Base-by-base conservation (phyloP, 2,113 vertebrate species). In the Arothron firmamentum region DNA sequence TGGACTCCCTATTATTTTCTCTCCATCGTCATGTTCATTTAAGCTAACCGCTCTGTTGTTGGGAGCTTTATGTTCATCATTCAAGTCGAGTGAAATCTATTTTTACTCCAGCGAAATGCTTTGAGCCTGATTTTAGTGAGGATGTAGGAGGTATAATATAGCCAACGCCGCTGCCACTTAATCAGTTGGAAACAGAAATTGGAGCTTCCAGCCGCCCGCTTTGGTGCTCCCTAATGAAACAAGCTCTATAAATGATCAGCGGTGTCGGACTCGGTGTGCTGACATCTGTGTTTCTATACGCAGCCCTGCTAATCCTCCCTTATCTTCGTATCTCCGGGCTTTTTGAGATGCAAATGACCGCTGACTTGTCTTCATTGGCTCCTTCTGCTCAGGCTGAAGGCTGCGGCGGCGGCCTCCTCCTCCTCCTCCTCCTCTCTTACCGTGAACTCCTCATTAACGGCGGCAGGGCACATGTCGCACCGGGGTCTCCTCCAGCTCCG, bases 321-420 rank as follows among this genome's bases (percentile, higher is more conserved):
- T 84, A 80, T 85, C 75, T 87, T 70, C 58, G 72, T 66, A 43
- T 67, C 76, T 72, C 31, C 25, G 20, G 63, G 81, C 79, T 65
- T 82, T 85, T 89, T 87, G 65, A 79, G 77, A 90, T 89, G 90
- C 78, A 89, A 90, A 90, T 88, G 45, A 59, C 62, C 49, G 0
- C 34, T 62, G 69, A 81, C 83, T 82, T 83, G 70, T 83, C 82
- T 87, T 81, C 84, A 83, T 88, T 65, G 75, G 57, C 41, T 28
- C 79, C 75, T 75, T 75, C 81, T 80, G 79, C 73, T 77, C 38
- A 50, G 17, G 59, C 13, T 66, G 14, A 55, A 31, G 52, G 65
- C 68, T 31, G 20, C 12, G 20, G 59, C 3, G 34, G 51, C 62
- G 59, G 63, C 38, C 38, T 70, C 52, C 54, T 63, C 52, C 64